Percentiles rank a stretch among this genome's conserved stretches.
Conservation (phyloP, 2,113 vertebrate species). For the Lipophrys pholis region DNA sequence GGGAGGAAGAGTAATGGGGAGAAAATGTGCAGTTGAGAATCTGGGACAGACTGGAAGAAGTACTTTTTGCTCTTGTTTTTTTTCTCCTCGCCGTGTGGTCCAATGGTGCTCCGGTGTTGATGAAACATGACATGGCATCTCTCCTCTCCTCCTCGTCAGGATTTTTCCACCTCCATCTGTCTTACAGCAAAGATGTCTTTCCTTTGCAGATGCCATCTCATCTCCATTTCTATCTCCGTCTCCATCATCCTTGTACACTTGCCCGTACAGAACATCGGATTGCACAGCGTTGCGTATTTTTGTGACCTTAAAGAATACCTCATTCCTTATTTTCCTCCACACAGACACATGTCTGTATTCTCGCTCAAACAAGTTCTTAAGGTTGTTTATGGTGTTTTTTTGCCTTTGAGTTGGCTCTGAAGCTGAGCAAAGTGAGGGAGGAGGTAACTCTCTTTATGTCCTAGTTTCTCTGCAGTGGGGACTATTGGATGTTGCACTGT, state of each 20-base stretch:
- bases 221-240: not conserved
- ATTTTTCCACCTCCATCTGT: conserved; percentile 30
- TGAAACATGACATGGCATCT: conserved; percentile 40
- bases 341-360: not conserved
- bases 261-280: conserved; percentile 12
- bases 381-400: conserved; percentile 55
- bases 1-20: conserved; percentile 40
- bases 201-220: conserved; percentile 30
- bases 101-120: conserved; percentile 28
- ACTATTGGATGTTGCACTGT: conserved; percentile 29
- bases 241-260: conserved; percentile 8
- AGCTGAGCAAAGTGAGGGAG: conserved; percentile 30
- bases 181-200: conserved; percentile 20
- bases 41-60: conserved; percentile 46
- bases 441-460: conserved; percentile 30
- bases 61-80: conserved; percentile 9
- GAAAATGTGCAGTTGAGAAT: conserved; percentile 45
- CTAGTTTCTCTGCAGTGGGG: conserved; percentile 51
- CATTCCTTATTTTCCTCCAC: not conserved
- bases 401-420: conserved; percentile 45
- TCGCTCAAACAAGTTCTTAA: conserved; percentile 3
- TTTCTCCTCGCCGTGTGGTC: conserved; percentile 31
- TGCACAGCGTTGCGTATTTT: conserved; percentile 38
- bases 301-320: not conserved
- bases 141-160: conserved; percentile 11